Conservation (phyloP, 2,113 vertebrate species). For the Scomber colias region DNA sequence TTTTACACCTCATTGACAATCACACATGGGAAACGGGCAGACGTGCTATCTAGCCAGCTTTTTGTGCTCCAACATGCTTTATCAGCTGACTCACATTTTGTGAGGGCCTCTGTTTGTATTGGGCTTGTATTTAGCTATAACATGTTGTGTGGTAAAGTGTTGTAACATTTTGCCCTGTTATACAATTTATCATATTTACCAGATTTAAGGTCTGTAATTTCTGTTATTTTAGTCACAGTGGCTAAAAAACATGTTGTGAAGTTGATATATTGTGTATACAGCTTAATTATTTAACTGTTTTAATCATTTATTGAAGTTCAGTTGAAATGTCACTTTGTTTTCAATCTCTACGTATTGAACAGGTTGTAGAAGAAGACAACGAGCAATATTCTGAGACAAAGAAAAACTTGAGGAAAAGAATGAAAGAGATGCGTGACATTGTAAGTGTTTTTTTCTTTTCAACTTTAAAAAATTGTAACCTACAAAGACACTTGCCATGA, state of each 20-base stretch:
- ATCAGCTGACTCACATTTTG: neutral
- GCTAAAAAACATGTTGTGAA: neutral
- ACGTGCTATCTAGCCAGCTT: neutral
- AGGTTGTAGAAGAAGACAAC: conserved; percentile 88
- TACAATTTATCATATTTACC: neutral
- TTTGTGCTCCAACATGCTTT: conserved; percentile 17
- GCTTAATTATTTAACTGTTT: neutral
- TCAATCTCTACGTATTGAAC: conserved; percentile 31
- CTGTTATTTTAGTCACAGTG: neutral
- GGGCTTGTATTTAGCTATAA: too few relatives aligned
- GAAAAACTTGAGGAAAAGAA: conserved; percentile 81
- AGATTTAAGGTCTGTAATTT: neutral
- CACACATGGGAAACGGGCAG: neutral
- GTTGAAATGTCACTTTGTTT: neutral
- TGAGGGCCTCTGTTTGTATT: neutral
- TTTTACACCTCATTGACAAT: conserved; percentile 23
- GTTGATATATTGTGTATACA: neutral
- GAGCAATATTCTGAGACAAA: conserved; percentile 82
- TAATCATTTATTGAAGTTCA: neutral
- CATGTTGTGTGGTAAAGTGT: too few relatives aligned
- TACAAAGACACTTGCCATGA: too few relatives aligned
- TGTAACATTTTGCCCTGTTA: neutral
- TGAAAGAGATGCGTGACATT: conserved; percentile 83
- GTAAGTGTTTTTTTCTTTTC: conserved; percentile 80
- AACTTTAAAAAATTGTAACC: too few relatives aligned